phyloP scores from a whole-genome alignment of 2,888 invertebrate genomes.

The Trachelus troglodyta region DNA sequence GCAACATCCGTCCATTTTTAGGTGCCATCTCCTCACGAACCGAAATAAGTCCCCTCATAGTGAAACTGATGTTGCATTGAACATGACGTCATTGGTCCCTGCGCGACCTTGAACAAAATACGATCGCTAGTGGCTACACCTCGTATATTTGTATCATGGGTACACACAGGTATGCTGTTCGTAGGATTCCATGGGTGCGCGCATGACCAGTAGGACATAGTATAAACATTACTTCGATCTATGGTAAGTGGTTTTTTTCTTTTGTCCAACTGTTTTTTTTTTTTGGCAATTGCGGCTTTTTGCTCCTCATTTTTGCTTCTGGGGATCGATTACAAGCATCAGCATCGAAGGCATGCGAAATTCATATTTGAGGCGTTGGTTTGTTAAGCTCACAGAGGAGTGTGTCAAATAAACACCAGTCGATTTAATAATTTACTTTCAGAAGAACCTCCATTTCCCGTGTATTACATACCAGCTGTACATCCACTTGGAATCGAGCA shows the following conservation, averaged over 20 bases:
- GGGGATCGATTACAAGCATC: neutral
- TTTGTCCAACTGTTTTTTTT: neutral
- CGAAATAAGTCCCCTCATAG: too few species aligned
- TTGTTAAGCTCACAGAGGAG: neutral
- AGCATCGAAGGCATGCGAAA: neutral
- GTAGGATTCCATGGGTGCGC: neutral
- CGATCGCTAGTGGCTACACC: too few species aligned
- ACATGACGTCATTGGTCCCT: too few species aligned
- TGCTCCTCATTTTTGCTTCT: neutral
- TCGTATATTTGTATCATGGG: too few species aligned
- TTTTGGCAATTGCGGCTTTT: neutral
- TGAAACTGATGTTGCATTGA: too few species aligned
- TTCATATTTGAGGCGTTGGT: neutral
- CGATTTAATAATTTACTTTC: conserved; percentile 10
- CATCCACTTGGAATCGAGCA: conserved; percentile 39
- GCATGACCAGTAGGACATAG: neutral
- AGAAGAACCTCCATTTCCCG: conserved; percentile 58
- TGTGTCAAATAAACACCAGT: neutral
- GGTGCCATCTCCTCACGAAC: too few species aligned
- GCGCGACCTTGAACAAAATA: too few species aligned
- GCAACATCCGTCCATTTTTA: too few species aligned
- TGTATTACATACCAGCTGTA: conserved; percentile 50
- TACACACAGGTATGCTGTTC: neutral
- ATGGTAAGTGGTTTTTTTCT: neutral
- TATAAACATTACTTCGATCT: neutral